phyloP scores from a whole-genome alignment of 2,113 vertebrate genomes.

The Atractosteus spatula region DNA sequence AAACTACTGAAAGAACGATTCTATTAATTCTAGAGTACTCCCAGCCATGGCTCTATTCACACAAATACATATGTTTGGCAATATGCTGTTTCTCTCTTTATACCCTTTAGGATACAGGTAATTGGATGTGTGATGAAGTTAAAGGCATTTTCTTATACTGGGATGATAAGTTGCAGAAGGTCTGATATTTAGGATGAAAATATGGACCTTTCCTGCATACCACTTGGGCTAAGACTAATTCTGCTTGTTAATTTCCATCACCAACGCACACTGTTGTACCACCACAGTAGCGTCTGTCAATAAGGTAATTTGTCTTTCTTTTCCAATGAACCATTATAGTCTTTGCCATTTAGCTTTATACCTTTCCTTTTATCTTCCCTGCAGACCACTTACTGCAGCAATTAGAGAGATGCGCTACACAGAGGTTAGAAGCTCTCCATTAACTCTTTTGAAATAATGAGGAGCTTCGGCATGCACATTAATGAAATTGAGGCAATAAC shows the following conservation, averaged over 20 bases:
- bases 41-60: too few species aligned
- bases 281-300: slow-evolving; percentile 46
- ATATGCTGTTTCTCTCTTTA: too few species aligned
- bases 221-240: background rate
- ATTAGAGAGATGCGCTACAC: slow-evolving; percentile 42
- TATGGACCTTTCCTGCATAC: too few species aligned
- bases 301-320: slow-evolving; percentile 56
- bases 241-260: background rate
- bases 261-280: slow-evolving; percentile 32
- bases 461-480: background rate
- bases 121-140: too few species aligned
- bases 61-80: too few species aligned
- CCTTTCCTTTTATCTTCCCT: slow-evolving; percentile 53
- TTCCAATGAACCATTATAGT: slow-evolving; percentile 45
- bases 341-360: slow-evolving; percentile 49
- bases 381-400: slow-evolving; percentile 52
- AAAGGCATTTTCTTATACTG: too few species aligned
- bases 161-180: too few species aligned
- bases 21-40: too few species aligned
- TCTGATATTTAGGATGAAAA: too few species aligned
- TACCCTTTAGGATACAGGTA: too few species aligned
- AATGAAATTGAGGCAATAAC: background rate
- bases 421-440: slow-evolving; percentile 40
- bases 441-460: slow-evolving; percentile 29
- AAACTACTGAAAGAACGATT: too few species aligned